Evolutionary conservation across 2,113 vertebrate species (phyloP).

Genomic region (Cephalophus harveyi): DNA sequence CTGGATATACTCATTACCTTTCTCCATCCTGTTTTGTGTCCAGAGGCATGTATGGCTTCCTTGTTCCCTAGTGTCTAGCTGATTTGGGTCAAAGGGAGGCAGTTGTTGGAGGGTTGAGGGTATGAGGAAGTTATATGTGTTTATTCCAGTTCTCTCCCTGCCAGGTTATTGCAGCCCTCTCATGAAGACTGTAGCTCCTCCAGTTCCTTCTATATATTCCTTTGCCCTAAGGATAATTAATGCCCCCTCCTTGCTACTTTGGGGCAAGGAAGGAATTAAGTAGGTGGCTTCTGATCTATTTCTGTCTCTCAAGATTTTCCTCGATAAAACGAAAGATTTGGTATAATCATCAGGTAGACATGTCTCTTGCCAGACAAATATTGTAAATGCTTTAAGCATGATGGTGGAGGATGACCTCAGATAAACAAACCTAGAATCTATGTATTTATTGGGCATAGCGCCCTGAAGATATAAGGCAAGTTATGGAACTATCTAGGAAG

Average conservation of each 20-base stretch:
- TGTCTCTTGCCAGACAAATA: neutral
- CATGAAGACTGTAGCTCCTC: neutral
- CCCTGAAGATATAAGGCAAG: neutral
- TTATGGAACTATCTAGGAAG: neutral
- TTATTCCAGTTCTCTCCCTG: neutral
- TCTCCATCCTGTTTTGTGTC: neutral
- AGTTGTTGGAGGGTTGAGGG: rapidly evolving
- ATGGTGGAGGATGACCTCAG: neutral
- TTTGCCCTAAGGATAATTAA: neutral
- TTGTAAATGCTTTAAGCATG: neutral
- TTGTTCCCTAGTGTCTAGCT: neutral
- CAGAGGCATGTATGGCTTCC: neutral
- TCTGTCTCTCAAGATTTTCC: neutral
- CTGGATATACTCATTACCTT: neutral
- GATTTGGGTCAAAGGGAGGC: neutral
- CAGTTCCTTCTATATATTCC: neutral
- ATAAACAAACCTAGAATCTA: neutral
- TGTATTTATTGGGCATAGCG: neutral
- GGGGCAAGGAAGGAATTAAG: neutral
- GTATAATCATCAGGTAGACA: neutral
- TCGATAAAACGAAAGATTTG: neutral
- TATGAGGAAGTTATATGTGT: neutral
- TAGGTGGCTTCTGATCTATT: neutral
- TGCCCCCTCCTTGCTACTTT: neutral
- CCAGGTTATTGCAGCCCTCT: neutral